phyloP scores from a whole-genome alignment of 2,113 vertebrate genomes.

The Climacteris rufus region DNA sequence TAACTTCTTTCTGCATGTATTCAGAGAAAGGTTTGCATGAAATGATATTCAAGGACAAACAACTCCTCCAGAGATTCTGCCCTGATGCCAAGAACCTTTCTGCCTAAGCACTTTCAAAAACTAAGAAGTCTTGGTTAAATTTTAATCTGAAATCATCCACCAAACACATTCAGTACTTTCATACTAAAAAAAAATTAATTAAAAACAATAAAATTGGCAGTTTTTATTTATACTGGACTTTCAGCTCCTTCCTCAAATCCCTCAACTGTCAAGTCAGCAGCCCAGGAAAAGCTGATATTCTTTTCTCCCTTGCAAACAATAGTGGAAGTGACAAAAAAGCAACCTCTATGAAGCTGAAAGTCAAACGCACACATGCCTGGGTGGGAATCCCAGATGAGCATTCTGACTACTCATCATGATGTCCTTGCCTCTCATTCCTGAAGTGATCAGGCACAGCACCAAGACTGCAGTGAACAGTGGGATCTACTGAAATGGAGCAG shows the following conservation, averaged over 20 bases:
- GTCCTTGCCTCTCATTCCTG: background rate
- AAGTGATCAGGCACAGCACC: background rate
- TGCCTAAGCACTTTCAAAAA: background rate
- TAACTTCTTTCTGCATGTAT: background rate
- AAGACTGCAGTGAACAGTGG: background rate
- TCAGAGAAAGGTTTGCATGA: background rate
- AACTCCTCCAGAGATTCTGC: background rate
- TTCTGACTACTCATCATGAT: background rate
- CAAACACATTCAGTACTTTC: background rate
- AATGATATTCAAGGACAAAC: background rate
- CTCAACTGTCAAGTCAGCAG: background rate
- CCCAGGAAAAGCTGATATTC: background rate
- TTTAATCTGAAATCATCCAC: background rate
- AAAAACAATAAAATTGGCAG: background rate
- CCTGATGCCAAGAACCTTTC: background rate
- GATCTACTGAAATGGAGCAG: background rate
- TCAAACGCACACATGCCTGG: fast-evolving
- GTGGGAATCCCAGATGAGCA: background rate
- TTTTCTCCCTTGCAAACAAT: background rate
- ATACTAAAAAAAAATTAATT: background rate
- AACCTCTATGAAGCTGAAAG: background rate
- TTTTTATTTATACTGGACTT: background rate
- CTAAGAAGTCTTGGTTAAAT: background rate
- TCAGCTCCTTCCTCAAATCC: background rate
- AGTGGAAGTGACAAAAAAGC: background rate